These are phyloP conservation scores for Therioaphis trifolii DNA, from an alignment of 2,888 invertebrate species.

Conservation along the genomic window DNA sequence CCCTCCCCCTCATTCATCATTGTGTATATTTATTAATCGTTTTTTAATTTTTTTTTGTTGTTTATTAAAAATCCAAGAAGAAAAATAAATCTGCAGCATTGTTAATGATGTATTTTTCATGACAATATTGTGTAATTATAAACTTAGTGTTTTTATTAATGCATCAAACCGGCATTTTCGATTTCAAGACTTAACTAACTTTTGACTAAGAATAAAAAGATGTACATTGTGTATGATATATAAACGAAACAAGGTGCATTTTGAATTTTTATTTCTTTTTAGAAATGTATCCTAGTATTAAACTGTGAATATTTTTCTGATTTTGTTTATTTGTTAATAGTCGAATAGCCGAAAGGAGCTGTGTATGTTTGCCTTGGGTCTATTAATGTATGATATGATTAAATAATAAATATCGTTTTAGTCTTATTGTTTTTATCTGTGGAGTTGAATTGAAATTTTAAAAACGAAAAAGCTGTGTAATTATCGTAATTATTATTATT, in stretches of 20 bases:
- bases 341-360: conserved; percentile 22
- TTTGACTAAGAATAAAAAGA: conserved; percentile 41
- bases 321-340: conserved; percentile 57
- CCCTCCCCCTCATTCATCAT: not conserved
- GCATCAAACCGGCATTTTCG: conserved; percentile 19
- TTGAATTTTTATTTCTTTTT: conserved; percentile 62
- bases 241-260: conserved; percentile 63
- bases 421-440: conserved; percentile 35
- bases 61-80: not conserved
- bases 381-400: conserved; percentile 43
- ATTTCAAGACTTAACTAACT: conserved; percentile 43
- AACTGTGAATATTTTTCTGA: conserved; percentile 59
- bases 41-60: no score
- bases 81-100: conserved; percentile 3
- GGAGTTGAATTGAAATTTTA: conserved; percentile 34
- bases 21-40: conserved; percentile 42
- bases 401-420: conserved; percentile 46
- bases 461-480: conserved; percentile 36
- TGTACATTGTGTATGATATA: conserved; percentile 61
- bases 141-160: conserved; percentile 4
- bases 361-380: conserved; percentile 30
- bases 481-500: conserved; percentile 46
- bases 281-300: conserved; percentile 60
- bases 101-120: not conserved
- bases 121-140: conserved; percentile 8